Base-by-base conservation (phyloP, 2,797 vertebrate genomes). In the Decapterus maruadsi region DNA sequence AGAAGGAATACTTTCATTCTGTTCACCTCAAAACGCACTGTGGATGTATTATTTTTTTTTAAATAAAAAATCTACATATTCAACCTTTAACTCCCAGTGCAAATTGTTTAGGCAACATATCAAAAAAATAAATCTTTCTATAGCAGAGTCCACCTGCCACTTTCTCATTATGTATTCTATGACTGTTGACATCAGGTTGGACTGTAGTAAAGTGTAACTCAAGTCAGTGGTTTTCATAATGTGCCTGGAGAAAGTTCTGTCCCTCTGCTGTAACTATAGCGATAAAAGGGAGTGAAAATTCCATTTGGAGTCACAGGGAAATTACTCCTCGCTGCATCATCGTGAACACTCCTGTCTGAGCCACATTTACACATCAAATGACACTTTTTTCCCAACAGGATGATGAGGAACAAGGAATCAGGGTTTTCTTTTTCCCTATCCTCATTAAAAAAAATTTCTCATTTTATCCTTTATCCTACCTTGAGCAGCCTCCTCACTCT, bases 401-500 rank as follows among this genome's bases (percentile, higher is more conserved):
- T 42, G 72, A 74, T 59, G 62, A 86, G 60, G 50, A 77, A 48
- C 53, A 53, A 68, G 61, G 34, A 45, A 36, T 51, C 16, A 64
- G n/a, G 75, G 65, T 80, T 67, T 54, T 20, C 31, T 62, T 12
- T 14, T 16, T 10, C 10, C 6, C 50, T 13, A 4, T 62, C 59
- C 64, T 87, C 61, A 75, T 81, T 82, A 68, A 60, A 68, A 78
- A 61, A 68, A 78, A 61, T 53, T 2, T 75, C 13, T 66, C 55
- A 13, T 42, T 72, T 22, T 14, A 51, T 78, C 46, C 50, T 13
- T 48, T 19, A 19, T 48, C 73, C 56, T 85, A 93, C 92, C 90
- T 88, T 79, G 68, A 42, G 75, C 61, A 4, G 62, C 63, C 58
- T 90, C 90, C 57, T 91, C 90, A 1, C 50, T 65, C 29, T 26